phyloP scores from a whole-genome alignment of 1,140 invertebrate species.

The Drosophila jambulina region DNA sequence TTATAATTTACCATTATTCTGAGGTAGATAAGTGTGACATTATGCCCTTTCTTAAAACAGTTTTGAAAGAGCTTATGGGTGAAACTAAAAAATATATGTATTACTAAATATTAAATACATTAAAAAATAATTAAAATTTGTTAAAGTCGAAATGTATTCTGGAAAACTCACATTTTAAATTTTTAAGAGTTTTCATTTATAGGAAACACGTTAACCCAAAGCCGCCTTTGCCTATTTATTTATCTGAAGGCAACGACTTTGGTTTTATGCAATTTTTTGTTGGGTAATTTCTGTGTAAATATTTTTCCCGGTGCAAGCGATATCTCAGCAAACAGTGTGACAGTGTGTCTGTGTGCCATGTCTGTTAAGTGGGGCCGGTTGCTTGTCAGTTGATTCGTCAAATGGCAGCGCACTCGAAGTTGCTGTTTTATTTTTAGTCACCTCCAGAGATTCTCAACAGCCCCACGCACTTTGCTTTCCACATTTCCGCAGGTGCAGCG shows the following conservation, averaged over 20 bases:
- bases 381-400: constrained; percentile 50
- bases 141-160: not conserved
- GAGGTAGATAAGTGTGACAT: not conserved
- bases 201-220: not conserved
- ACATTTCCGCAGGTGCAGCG: constrained; percentile 24
- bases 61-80: not conserved
- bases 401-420: constrained; percentile 37
- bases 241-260: not conserved
- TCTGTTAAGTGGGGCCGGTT: constrained; percentile 47
- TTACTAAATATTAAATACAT: too few species aligned
- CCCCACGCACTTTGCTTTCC: constrained; percentile 24
- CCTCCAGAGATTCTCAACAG: constrained; percentile 22
- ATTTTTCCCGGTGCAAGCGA: constrained; percentile 34
- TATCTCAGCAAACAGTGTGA: constrained; percentile 45
- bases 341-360: constrained; percentile 47
- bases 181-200: not conserved
- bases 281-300: not conserved
- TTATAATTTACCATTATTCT: not conserved
- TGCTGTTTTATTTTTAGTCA: constrained; percentile 7
- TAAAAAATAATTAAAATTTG: not conserved
- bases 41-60: not conserved
- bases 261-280: not conserved
- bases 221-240: not conserved
- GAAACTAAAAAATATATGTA: not conserved
- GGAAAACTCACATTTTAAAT: not conserved